Conservation (phyloP, 1,140 invertebrate species). For the Hydropsyche tenuis region DNA sequence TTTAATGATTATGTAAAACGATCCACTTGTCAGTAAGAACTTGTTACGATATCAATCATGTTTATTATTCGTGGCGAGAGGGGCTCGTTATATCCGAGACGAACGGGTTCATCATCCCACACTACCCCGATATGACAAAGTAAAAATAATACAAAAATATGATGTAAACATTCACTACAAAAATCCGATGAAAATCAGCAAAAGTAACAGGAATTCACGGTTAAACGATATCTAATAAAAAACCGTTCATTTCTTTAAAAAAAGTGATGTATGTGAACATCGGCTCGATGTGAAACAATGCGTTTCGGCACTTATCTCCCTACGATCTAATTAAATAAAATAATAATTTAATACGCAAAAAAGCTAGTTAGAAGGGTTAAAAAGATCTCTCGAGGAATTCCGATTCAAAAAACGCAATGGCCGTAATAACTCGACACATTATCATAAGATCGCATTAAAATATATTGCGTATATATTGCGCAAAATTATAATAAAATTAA, state of each 20-base stretch:
- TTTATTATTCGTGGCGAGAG: slow-evolving; percentile 37
- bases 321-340: too few species aligned
- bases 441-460: slow-evolving; percentile 5
- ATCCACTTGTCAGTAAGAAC: slow-evolving; percentile 50
- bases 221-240: too few species aligned
- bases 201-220: too few species aligned
- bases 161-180: too few species aligned
- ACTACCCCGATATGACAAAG: slow-evolving; percentile 3
- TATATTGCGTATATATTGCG: slow-evolving; percentile 16
- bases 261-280: too few species aligned
- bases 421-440: background rate
- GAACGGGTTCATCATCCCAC: slow-evolving; percentile 37
- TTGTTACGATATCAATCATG: slow-evolving; percentile 50
- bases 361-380: background rate
- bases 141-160: too few species aligned
- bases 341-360: background rate
- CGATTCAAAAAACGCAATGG: background rate
- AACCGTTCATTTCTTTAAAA: too few species aligned
- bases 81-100: slow-evolving; percentile 10
- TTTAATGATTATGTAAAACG: slow-evolving; percentile 51
- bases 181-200: too few species aligned
- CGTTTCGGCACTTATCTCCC: too few species aligned
- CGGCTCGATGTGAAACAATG: too few species aligned
- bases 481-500: slow-evolving; percentile 21
- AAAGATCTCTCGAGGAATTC: background rate